Evolutionary conservation across 2,888 invertebrate genomes (phyloP), one percentile per base, ranked within the genome.

Genomic region (Phengaris arion): DNA sequence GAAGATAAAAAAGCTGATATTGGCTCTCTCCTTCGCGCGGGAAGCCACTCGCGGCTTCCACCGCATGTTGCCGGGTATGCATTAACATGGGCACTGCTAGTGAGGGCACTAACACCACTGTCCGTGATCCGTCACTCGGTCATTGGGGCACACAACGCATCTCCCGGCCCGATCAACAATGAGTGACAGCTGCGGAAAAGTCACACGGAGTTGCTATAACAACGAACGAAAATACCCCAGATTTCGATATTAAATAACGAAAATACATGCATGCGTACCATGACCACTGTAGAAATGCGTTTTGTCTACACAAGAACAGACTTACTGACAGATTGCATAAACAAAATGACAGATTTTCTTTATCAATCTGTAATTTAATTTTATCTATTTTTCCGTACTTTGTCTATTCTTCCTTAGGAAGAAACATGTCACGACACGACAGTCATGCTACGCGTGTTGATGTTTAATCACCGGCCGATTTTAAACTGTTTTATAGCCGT

Each of bases 1-100:
- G 79, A 98, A 97, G 87, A 98, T 96, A 91, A 98, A 96, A 92
- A 98, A 98, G 85, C 97, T 97, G 95, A 97, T 96, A 88, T 97
- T 96, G 81, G 97, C 97, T 81, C 97, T 95, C 88, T 97, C 97
- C 84, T 96, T 95, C 88, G 93, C 95, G 87, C 94, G 94, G 89
- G 88, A 91, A 86, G 85, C 90, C 88, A 87, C 93, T 88, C 87
- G 92, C 86, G 86, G 85, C 83, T 89, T 90, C 91, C 94, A 93
- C 88, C 94, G 92, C 89, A 92, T 93, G 81, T 82, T 86, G 86
- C 81, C 83, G 83, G 81, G 82, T 79, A 82, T 80, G 82, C 81
- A 83, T 83, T 88, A 81, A 83, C 72, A 72, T 72, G 72, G 54
- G 72, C 70, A 83, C 83, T 83, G 83, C 85, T 83, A 85, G 81